These are phyloP conservation scores for Chirona hameri DNA, from an alignment of 2,888 invertebrate species.

Conservation along the genomic window DNA sequence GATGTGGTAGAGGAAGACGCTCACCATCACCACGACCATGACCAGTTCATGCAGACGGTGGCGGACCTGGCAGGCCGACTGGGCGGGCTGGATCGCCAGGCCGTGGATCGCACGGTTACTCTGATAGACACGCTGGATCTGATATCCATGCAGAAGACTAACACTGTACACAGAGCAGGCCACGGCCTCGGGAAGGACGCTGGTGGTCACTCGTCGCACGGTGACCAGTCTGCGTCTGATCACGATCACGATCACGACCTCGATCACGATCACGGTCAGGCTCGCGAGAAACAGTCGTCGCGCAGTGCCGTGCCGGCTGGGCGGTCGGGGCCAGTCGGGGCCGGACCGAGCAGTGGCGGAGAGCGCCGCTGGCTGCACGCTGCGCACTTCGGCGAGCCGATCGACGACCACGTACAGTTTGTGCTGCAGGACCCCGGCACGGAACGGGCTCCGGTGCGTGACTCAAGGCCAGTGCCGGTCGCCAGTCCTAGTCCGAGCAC, in stretches of 20 bases:
- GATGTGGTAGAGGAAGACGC: not conserved
- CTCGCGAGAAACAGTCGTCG: not conserved
- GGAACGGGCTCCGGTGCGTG: not conserved
- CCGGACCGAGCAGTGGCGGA: no score
- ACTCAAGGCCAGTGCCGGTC: not conserved
- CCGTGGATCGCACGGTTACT: not conserved
- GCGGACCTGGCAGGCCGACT: not conserved
- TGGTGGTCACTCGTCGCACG: not conserved
- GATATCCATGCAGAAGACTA: not conserved
- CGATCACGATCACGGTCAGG: not conserved
- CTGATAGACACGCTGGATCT: not conserved
- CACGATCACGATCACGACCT: not conserved
- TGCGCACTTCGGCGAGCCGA: not conserved
- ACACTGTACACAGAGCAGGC: no score
- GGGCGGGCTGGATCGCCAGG: not conserved
- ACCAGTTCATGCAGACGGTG: constrained; percentile 1
- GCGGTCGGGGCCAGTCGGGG: no score
- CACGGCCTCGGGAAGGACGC: not conserved
- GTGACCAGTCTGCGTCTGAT: no score
- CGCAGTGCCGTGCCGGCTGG: no score
- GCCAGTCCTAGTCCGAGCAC: no score
- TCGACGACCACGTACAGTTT: not conserved
- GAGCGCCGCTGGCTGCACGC: not conserved
- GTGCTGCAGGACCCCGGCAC: not conserved
- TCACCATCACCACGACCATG: not conserved